Conservation (phyloP, 1,140 invertebrate species). For the Drosophila ambigua region DNA sequence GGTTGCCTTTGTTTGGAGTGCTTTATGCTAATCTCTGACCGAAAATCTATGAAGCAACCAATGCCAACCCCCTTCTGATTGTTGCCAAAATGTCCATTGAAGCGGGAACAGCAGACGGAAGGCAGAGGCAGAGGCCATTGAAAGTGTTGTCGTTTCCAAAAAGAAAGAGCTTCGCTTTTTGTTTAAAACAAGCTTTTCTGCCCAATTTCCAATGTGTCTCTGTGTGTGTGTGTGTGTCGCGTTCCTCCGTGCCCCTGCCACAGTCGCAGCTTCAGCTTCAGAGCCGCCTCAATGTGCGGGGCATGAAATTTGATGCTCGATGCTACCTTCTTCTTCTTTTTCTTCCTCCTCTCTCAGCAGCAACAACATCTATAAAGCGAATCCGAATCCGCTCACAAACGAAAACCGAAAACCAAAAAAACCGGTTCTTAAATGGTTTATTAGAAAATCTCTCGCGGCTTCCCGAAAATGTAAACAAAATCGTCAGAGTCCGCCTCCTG, state of each 20-base stretch:
- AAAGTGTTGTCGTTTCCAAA: conserved; percentile 66
- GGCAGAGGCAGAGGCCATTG: conserved; percentile 54
- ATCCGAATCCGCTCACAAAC: conserved; percentile 71
- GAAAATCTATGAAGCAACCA: conserved; percentile 65
- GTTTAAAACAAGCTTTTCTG: conserved; percentile 77
- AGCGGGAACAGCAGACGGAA: conserved; percentile 19
- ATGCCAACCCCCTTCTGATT: conserved; percentile 42
- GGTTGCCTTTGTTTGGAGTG: conserved; percentile 64
- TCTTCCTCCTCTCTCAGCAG: conserved; percentile 43
- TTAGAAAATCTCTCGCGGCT: conserved; percentile 75
- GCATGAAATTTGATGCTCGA: conserved; percentile 77
- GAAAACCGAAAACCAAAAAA: conserved; percentile 54
- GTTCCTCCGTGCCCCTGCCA: neutral
- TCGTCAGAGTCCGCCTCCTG: conserved; percentile 50
- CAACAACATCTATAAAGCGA: conserved; percentile 40
- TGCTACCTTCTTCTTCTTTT: conserved; percentile 49
- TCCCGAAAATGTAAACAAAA: conserved; percentile 76
- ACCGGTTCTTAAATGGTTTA: conserved; percentile 76
- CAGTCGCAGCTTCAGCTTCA: conserved; percentile 7
- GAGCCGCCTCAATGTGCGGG: conserved; percentile 39
- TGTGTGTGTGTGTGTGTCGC: conserved; percentile 5
- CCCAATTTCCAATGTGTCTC: conserved; percentile 38
- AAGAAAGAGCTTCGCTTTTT: conserved; percentile 75
- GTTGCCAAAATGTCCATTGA: conserved; percentile 63
- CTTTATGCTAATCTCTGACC: conserved; percentile 76